phyloP scores from a whole-genome alignment of 2,888 invertebrate genomes.

The Bugulina stolonifera region DNA sequence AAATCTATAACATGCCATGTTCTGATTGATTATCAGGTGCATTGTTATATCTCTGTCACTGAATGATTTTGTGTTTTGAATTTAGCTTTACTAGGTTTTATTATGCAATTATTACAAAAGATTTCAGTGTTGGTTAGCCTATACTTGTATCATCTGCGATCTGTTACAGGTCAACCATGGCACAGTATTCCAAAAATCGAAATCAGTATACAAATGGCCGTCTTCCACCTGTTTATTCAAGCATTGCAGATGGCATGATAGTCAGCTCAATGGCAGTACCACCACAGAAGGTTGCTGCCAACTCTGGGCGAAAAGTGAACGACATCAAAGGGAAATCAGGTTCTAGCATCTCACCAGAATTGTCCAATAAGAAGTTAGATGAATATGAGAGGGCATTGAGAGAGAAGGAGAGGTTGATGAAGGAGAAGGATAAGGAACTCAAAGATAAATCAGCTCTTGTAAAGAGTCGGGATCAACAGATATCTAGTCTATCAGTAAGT shows the following conservation, averaged over 20 bases:
- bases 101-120: too few species aligned
- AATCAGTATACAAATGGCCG: slow-evolving; percentile 9
- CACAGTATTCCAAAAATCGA: background rate
- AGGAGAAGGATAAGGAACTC: slow-evolving; percentile 1
- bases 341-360: background rate
- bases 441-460: background rate
- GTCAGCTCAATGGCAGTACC: slow-evolving; percentile 20
- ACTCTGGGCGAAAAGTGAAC: background rate
- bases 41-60: too few species aligned
- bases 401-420: background rate
- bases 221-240: slow-evolving; percentile 2
- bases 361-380: background rate
- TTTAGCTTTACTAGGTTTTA: too few species aligned
- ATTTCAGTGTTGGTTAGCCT: too few species aligned
- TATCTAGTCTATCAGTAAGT: background rate
- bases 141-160: too few species aligned
- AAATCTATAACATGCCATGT: too few species aligned
- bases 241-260: slow-evolving; percentile 22
- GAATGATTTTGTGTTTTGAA: too few species aligned
- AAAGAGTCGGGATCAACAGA: background rate
- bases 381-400: background rate
- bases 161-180: background rate
- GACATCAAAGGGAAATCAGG: background rate
- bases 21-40: too few species aligned
- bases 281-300: background rate